Evolutionary conservation across 2,797 vertebrate genomes (phyloP), one percentile per base, ranked within the genome.

Genomic region (Amblyraja radiata): DNA sequence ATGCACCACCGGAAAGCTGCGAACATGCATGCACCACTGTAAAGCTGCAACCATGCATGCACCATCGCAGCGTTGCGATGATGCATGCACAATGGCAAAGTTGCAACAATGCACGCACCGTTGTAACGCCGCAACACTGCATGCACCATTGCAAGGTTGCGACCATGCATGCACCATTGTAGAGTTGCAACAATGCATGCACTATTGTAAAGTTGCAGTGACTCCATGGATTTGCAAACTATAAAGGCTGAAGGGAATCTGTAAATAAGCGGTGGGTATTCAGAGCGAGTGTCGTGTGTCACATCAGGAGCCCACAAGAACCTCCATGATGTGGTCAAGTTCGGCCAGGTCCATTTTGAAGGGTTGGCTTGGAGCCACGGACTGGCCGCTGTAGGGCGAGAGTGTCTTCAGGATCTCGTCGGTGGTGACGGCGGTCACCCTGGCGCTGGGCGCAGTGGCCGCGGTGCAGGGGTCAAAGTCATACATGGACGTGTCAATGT

Each of bases 251-350:
- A 92, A 92, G 25, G 13, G 28, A 74, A 76, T 76, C 90, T 46
- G 90, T 76, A 92, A 92, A 92, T 94, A 94, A 36, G 95, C 93
- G 94, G 88, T 78, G 93, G 94, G 95, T 94, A 95, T 93, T 94
- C 94, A 46, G 3, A 5, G 46, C 5, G 46, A 54, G 46, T 6
- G 46, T 54, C 46, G 3, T 6, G 3, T 54, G 46, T 54, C 46
- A 54, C 46, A 94, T 98, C 97, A 99, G 91, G 98, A 99, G 77
- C 99, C 99, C 79, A 99, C 99, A 74, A 99, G 96, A 95, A 99
- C 99, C 96, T 99, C 99, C 99, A 99, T 99, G 94, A 99, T 99
- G 96, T 99, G 99, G 97, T 99, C 98, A 95, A 99, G 97, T 97
- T 99, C 99, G 86, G 98, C 98, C 94, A 99, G 97, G 96, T 99